Evolutionary conservation across 2,888 invertebrate genomes (phyloP).

Genomic region (Strigamia transsilvanica): DNA sequence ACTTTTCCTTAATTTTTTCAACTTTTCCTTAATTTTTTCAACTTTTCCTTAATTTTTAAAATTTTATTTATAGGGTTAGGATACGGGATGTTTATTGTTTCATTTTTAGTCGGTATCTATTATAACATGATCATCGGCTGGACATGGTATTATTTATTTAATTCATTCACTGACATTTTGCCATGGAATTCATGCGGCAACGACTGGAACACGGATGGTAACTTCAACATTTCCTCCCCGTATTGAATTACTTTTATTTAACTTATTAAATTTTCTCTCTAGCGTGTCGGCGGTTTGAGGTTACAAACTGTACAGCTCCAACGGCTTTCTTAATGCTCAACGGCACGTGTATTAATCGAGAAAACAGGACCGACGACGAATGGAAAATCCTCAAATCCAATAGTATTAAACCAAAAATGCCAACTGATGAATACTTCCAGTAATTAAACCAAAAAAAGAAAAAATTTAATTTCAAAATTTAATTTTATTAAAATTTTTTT

Average conservation of each 20-base stretch:
- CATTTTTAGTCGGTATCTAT: conserved; percentile 67
- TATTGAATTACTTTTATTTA: neutral
- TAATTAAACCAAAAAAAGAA: conserved; percentile 58
- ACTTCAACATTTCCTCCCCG: neutral
- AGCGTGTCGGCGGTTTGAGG: conserved; percentile 61
- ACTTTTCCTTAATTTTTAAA: neutral
- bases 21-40: neutral
- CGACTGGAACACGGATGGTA: conserved; percentile 65
- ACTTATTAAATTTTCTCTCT: conserved; percentile 52
- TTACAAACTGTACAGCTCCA: conserved; percentile 63
- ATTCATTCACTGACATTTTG: conserved; percentile 64
- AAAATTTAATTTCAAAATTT: neutral
- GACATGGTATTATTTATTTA: conserved; percentile 67
- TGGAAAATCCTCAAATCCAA: conserved; percentile 58
- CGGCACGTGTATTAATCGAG: conserved; percentile 59
- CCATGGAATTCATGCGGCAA: conserved; percentile 66
- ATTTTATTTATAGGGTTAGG: conserved; percentile 65
- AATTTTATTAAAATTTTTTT: conserved; percentile 60
- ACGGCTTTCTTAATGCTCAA: conserved; percentile 63
- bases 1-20: neutral
- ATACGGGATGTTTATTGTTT: conserved; percentile 68
- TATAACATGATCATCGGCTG: conserved; percentile 69
- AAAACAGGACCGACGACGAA: conserved; percentile 56
- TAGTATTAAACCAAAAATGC: conserved; percentile 61
- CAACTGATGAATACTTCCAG: conserved; percentile 69